Conservation (phyloP, 2,113 vertebrate genomes). For the Oncorhynchus kisutch region DNA sequence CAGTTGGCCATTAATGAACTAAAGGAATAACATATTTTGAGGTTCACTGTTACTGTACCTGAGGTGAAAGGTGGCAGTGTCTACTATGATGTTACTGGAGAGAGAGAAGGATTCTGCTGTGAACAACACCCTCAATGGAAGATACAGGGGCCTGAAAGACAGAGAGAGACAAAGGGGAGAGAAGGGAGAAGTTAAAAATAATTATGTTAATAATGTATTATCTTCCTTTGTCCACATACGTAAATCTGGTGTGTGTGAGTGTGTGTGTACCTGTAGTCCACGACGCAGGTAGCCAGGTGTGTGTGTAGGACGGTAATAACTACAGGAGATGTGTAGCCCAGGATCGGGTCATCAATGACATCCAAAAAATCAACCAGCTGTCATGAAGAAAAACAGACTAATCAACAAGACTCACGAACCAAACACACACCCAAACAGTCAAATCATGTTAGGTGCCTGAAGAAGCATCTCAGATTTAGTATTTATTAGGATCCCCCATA, state of each 20-base stretch:
- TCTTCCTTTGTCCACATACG: background rate
- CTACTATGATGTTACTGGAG: slow-evolving; percentile 91
- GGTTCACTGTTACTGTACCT: slow-evolving; percentile 21
- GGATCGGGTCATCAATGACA: slow-evolving; percentile 86
- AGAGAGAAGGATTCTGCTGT: slow-evolving; percentile 89
- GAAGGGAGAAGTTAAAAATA: background rate
- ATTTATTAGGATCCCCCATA: slow-evolving; percentile 44
- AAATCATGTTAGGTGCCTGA: background rate
- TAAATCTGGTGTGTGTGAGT: background rate
- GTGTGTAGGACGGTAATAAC: slow-evolving; percentile 89
- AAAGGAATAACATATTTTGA: too few species aligned
- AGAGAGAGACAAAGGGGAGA: background rate
- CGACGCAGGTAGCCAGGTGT: slow-evolving; percentile 84
- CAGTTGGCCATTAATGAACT: too few species aligned
- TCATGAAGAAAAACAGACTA: background rate
- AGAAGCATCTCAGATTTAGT: too few species aligned
- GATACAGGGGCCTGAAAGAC: slow-evolving; percentile 81
- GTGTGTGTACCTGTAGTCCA: slow-evolving; percentile 83
- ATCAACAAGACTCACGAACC: background rate
- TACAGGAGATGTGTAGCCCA: slow-evolving; percentile 85
- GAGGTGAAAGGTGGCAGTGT: slow-evolving; percentile 89
- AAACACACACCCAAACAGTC: background rate
- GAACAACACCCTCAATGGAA: slow-evolving; percentile 82
- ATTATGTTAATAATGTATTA: background rate
- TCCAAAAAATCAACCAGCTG: slow-evolving; percentile 89